A percentile compares a stretch with the other conserved stretches of the same genome.
phyloP scores from a whole-genome alignment of 1,140 invertebrate species.

The Lutraria rhynchaena region DNA sequence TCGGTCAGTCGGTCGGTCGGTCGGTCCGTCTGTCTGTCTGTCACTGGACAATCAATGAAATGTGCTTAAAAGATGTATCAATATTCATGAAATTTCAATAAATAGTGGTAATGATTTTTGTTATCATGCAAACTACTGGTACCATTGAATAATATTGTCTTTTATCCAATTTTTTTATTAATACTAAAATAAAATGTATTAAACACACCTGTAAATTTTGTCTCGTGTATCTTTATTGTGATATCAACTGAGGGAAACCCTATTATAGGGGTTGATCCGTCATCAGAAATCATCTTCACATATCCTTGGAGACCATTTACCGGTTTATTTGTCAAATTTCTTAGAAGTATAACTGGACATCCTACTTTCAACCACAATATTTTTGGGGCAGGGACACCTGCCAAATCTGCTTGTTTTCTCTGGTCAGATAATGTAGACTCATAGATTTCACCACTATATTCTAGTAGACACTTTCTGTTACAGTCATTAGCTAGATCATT shows the following conservation, averaged over 20 bases:
- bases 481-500: conserved; percentile 40
- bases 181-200: too few relatives aligned
- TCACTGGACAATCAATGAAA: too few relatives aligned
- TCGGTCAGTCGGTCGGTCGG: too few relatives aligned
- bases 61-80: too few relatives aligned
- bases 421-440: conserved; percentile 23
- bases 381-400: conserved; percentile 14
- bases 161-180: too few relatives aligned
- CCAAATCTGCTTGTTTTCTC: neutral
- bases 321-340: conserved; percentile 11
- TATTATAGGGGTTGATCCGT: conserved; percentile 7
- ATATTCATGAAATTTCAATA: too few relatives aligned
- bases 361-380: conserved; percentile 36
- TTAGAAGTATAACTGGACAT: conserved; percentile 16
- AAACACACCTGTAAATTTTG: neutral
- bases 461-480: conserved; percentile 7
- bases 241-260: neutral
- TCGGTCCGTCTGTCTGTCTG: too few relatives aligned
- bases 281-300: neutral
- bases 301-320: conserved; percentile 25
- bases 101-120: too few relatives aligned
- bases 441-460: conserved; percentile 18
- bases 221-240: neutral
- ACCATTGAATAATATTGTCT: too few relatives aligned
- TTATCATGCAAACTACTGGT: too few relatives aligned